phyloP scores from a whole-genome alignment of 2,113 vertebrate species.

The Struthio camelus region DNA sequence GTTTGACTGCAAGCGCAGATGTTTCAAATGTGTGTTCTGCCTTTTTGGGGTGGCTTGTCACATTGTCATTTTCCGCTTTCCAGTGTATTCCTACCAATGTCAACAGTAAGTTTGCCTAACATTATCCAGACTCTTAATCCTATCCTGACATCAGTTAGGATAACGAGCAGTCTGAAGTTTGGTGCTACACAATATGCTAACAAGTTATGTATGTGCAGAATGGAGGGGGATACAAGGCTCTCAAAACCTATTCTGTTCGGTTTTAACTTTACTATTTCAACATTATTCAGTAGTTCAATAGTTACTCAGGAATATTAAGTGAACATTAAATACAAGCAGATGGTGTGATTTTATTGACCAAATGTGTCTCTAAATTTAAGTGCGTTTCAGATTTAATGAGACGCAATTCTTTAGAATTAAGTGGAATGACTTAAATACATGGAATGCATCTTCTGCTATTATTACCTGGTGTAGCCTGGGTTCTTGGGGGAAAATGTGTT shows the following conservation, averaged over 20 bases:
- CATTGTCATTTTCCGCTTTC: not conserved
- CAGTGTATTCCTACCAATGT: not conserved
- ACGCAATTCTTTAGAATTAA: fast-evolving
- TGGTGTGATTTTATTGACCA: not conserved
- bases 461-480: not conserved
- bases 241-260: not conserved
- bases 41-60: conserved; percentile 7
- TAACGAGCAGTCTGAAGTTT: not conserved
- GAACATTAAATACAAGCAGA: not conserved
- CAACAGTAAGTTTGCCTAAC: not conserved
- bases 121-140: not conserved
- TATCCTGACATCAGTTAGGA: not conserved
- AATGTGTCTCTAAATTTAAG: not conserved
- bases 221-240: not conserved
- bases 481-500: too few species aligned
- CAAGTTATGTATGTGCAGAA: fast-evolving
- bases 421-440: not conserved
- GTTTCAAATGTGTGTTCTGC: not conserved
- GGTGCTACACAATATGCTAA: not conserved
- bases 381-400: not conserved
- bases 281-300: not conserved
- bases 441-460: not conserved
- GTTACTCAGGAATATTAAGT: not conserved
- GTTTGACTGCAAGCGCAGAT: not conserved
- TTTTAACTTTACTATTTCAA: not conserved